Evolutionary conservation across 2,888 invertebrate genomes (phyloP).

Genomic region (Lampropteryx suffumata): DNA sequence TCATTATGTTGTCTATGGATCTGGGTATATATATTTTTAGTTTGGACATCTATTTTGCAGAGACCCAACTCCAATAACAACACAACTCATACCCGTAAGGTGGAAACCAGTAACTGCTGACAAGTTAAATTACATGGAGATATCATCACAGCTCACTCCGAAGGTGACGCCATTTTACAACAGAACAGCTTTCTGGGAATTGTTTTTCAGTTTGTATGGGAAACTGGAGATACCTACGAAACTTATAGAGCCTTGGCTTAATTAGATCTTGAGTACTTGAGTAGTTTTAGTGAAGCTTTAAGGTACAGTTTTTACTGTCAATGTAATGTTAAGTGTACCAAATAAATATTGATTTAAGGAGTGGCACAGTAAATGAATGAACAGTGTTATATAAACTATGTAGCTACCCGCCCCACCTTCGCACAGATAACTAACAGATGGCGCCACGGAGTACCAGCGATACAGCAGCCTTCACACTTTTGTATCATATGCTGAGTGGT

Average conservation of each 20-base stretch:
- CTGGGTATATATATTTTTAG: neutral
- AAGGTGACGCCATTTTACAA: constrained; percentile 34
- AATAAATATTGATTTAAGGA: too few relatives aligned
- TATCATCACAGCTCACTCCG: constrained; percentile 28
- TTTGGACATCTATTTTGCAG: constrained; percentile 25
- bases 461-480: too few relatives aligned
- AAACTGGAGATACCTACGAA: constrained; percentile 18
- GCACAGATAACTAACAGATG: too few relatives aligned
- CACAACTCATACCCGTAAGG: constrained; percentile 24
- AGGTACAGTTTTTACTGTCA: too few relatives aligned
- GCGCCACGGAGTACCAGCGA: too few relatives aligned
- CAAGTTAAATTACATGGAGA: constrained; percentile 27
- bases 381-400: too few relatives aligned
- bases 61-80: constrained; percentile 26
- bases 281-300: too few relatives aligned
- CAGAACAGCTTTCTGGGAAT: constrained; percentile 43
- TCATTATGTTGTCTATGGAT: too few relatives aligned
- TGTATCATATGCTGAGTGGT: too few relatives aligned
- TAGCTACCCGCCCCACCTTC: too few relatives aligned
- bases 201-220: constrained; percentile 25
- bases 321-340: too few relatives aligned
- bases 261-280: neutral
- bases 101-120: constrained; percentile 25
- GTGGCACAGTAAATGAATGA: too few relatives aligned
- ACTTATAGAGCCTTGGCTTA: constrained; percentile 16